Base-by-base conservation (phyloP, 2,797 vertebrate genomes). In the Parotocinclus haroldoi region DNA sequence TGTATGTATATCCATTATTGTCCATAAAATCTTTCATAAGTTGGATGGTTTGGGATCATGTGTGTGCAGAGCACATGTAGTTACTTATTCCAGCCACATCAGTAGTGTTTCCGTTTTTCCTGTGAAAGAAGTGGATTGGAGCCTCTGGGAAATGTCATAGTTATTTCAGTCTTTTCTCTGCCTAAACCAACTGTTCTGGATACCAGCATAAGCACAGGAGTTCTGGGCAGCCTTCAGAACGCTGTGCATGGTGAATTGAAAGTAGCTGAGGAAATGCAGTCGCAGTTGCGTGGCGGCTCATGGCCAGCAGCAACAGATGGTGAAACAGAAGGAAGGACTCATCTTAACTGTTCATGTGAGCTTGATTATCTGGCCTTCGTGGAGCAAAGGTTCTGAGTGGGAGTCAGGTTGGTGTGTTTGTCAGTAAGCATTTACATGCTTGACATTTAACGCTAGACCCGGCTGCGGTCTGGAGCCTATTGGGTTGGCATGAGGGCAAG, bases 221-320 rank as follows among this genome's bases (percentile, higher is more conserved):
- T 27, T 27, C 27, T 27, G 27, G 27, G 27, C 27, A 27, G 27
- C 27, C 5, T 27, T 27, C 27, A 27, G 27, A 27, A 5, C 27
- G 5, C 2, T 5, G 27, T 27, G 27, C 27, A 27, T 5, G 27
- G 27, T 27, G 27, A 27, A 27, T 27, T 58, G 36, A 50, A 14
- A 63, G 13, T 51, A 57, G 17, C 39, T 39, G n/a, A 59, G 11
- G 49, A 49, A 16, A 55, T 37, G 58, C 39, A 63, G 51, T 37
- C 19, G 1, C 59, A 42, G 57, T 16, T 12, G n/a, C 46, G 58
- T n/a, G 7, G 55, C 36, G 64, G 60, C 27, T 72, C 55, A 60
- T 36, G 36, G 40, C 80, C 70, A 84, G 71, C 63, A 61, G 65
- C 63, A 80, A 66, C 80, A 85, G 80, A 85, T 87, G 77, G 73